Percentiles rank a stretch among this genome's conserved stretches.
These are phyloP conservation scores for Malacosoma neustria DNA, from an alignment of 2,888 invertebrate species.

Conservation along the genomic window DNA sequence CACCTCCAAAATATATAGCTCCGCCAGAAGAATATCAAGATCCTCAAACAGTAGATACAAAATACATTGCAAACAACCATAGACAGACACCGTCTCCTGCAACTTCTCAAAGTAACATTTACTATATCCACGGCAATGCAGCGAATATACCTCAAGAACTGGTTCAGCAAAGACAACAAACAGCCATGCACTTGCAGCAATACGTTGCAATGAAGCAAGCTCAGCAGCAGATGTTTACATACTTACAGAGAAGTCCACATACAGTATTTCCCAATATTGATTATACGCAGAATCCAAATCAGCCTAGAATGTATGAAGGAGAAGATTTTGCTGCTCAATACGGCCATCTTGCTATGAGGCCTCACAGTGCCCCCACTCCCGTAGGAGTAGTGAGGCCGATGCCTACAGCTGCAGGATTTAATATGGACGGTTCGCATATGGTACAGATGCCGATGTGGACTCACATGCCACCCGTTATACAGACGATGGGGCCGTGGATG, in stretches of 20 bases:
- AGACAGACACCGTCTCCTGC: constrained; percentile 31
- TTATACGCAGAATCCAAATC: constrained; percentile 35
- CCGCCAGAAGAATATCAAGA: constrained; percentile 69
- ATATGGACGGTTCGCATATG: constrained; percentile 49
- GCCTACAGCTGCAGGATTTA: constrained; percentile 41
- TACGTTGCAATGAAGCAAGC: constrained; percentile 73
- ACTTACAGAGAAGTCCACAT: constrained; percentile 57
- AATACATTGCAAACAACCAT: constrained; percentile 32
- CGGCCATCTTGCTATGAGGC: constrained; percentile 46
- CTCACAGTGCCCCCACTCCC: constrained; percentile 56
- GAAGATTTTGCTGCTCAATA: constrained; percentile 52
- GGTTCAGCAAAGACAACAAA: constrained; percentile 63
- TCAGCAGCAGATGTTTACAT: constrained; percentile 65
- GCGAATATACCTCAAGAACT: constrained; percentile 43
- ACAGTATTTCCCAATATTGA: constrained; percentile 60
- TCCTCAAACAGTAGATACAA: constrained; percentile 49
- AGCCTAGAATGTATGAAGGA: constrained; percentile 45
- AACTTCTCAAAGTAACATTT: constrained; percentile 50
- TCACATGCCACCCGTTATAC: constrained; percentile 50
- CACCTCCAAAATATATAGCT: constrained; percentile 60
- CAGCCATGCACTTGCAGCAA: constrained; percentile 63
- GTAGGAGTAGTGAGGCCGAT: constrained; percentile 49
- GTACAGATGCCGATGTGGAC: constrained; percentile 63
- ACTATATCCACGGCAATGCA: constrained; percentile 60
- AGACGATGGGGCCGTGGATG: constrained; percentile 53